Conservation (phyloP, 1,140 invertebrate species). For the Ostrea edulis region DNA sequence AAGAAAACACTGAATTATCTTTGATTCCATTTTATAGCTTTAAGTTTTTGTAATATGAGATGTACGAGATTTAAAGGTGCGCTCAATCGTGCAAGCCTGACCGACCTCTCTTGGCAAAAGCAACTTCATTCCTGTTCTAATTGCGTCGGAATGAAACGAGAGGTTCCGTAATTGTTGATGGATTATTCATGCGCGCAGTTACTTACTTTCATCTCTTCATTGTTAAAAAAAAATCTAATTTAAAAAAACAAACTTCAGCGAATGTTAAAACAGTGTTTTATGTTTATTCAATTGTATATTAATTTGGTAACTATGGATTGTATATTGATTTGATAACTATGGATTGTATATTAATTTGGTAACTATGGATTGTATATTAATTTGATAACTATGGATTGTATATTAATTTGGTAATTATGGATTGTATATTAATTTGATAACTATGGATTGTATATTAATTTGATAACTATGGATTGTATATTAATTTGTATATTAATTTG, state of each 20-base stretch:
- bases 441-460: too few species aligned
- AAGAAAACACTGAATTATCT: slow-evolving; percentile 13
- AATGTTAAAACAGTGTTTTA: too few species aligned
- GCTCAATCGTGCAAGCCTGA: slow-evolving; percentile 13
- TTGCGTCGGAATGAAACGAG: background rate
- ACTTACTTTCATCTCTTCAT: background rate
- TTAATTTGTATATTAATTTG: too few species aligned
- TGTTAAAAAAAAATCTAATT: background rate
- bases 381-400: too few species aligned
- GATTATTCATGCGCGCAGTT: background rate
- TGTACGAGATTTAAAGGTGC: background rate
- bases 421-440: too few species aligned
- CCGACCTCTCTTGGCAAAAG: slow-evolving; percentile 30
- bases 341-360: too few species aligned
- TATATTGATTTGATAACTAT: too few species aligned
- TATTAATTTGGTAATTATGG: too few species aligned
- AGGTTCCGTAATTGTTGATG: background rate
- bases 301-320: too few species aligned
- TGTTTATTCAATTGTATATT: too few species aligned
- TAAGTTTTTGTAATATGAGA: slow-evolving; percentile 31
- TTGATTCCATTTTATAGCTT: slow-evolving; percentile 33
- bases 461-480: too few species aligned
- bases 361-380: too few species aligned
- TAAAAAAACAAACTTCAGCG: background rate
- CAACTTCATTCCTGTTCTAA: background rate